Evolutionary conservation across 2,888 invertebrate species (phyloP).

Genomic region (Hydrotaea cyrtoneurina): DNA sequence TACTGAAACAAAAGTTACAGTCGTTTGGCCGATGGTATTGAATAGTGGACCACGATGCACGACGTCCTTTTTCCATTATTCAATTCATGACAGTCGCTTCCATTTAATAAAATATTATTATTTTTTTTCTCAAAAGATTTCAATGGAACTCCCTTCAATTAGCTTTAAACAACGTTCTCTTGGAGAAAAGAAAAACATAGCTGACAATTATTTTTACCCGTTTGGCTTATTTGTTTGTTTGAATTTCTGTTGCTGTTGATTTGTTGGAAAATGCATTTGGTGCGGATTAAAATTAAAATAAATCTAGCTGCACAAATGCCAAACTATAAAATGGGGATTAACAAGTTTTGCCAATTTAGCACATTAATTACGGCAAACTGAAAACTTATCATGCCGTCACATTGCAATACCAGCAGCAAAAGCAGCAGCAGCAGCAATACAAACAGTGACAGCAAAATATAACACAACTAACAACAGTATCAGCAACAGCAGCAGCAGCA

Average conservation of each 20-base stretch:
- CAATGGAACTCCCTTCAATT: too few relatives aligned
- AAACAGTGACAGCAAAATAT: background rate
- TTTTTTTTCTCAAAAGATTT: too few relatives aligned
- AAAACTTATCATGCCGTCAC: constrained; percentile 7
- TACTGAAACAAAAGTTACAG: too few relatives aligned
- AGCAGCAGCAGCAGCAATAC: background rate
- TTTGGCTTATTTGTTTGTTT: background rate
- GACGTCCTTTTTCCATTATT: too few relatives aligned
- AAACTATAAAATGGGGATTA: constrained; percentile 40
- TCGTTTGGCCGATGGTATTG: too few relatives aligned
- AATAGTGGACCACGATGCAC: too few relatives aligned
- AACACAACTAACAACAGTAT: background rate
- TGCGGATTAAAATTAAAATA: constrained; percentile 32
- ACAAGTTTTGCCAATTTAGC: constrained; percentile 45
- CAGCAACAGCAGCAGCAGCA: constrained; percentile 5
- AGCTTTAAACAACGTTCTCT: too few relatives aligned
- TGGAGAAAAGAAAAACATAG: too few relatives aligned
- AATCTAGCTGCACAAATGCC: constrained; percentile 18
- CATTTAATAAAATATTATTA: too few relatives aligned
- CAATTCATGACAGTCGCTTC: too few relatives aligned
- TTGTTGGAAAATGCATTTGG: background rate
- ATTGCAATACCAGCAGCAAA: background rate
- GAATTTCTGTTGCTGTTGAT: background rate
- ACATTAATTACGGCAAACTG: constrained; percentile 41
- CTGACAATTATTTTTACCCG: too few relatives aligned